phyloP scores from a whole-genome alignment of 2,888 invertebrate species.

The Schizotus pectinicornis region DNA sequence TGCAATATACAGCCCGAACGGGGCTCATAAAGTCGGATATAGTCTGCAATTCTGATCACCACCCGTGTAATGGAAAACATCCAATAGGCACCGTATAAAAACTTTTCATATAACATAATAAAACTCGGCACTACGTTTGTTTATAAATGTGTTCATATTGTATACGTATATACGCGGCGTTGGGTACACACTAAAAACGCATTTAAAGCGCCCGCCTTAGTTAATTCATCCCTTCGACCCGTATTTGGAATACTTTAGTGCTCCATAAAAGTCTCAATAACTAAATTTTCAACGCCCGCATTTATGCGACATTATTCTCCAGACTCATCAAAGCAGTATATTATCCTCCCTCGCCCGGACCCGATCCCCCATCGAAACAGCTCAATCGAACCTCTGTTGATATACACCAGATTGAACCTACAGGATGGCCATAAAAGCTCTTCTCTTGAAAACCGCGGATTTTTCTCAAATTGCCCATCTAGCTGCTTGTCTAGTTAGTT shows the following conservation, averaged over 20 bases:
- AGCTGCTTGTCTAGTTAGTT: too few species aligned
- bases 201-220: constrained; percentile 36
- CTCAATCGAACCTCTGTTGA: neutral
- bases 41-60: constrained; percentile 56
- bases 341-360: too few species aligned
- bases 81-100: constrained; percentile 57
- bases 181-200: constrained; percentile 32
- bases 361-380: neutral
- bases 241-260: constrained; percentile 42
- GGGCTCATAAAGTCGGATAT: constrained; percentile 55
- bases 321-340: constrained; percentile 34
- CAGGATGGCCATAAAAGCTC: neutral
- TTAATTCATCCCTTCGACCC: constrained; percentile 40
- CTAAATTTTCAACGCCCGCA: constrained; percentile 46
- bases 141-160: constrained; percentile 44
- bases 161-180: constrained; percentile 33
- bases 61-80: constrained; percentile 53
- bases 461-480: too few species aligned
- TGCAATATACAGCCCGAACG: constrained; percentile 55
- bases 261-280: constrained; percentile 46
- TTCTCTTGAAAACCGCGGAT: too few species aligned
- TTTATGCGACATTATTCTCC: constrained; percentile 40
- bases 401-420: neutral
- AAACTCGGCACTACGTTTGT: constrained; percentile 35
- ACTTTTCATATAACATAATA: constrained; percentile 32